These are phyloP conservation scores for Nasonia longicornis DNA, from an alignment of 1,140 invertebrate genomes.

Conservation along the genomic window DNA sequence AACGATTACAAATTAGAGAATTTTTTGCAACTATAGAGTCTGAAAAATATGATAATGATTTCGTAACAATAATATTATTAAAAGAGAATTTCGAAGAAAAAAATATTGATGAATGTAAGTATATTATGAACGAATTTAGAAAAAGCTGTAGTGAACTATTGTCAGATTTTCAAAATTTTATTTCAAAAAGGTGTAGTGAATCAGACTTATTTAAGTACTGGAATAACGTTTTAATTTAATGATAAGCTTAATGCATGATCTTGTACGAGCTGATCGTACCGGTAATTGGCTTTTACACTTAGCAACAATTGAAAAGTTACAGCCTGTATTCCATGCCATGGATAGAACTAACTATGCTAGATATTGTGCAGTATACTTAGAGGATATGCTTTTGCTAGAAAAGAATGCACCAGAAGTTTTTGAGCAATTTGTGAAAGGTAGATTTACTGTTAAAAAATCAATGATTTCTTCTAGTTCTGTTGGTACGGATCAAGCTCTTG, in stretches of 20 bases:
- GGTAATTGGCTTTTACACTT: constrained; percentile 44
- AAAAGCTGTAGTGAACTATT: neutral
- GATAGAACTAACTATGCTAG: constrained; percentile 45
- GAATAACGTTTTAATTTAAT: constrained; percentile 31
- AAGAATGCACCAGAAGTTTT: constrained; percentile 24
- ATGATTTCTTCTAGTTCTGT: constrained; percentile 22
- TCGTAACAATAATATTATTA: too few relatives aligned
- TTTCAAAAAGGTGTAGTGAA: constrained; percentile 22
- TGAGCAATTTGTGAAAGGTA: constrained; percentile 12
- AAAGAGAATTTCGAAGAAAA: constrained; percentile 16
- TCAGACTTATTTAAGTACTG: constrained; percentile 35
- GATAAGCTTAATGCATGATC: constrained; percentile 29
- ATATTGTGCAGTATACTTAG: constrained; percentile 34
- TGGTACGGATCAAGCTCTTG: constrained; percentile 11
- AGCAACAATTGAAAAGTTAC: constrained; percentile 27
- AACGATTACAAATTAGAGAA: too few relatives aligned
- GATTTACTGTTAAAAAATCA: constrained; percentile 31
- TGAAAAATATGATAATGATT: too few relatives aligned
- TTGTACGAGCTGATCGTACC: constrained; percentile 37
- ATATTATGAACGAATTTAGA: neutral
- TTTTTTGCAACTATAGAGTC: too few relatives aligned
- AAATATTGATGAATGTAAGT: constrained; percentile 9
- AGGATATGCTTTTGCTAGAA: constrained; percentile 31
- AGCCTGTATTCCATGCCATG: constrained; percentile 40
- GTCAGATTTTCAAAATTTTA: constrained; percentile 25